These are phyloP conservation scores for Cephus rjabovi DNA, from an alignment of 2,888 invertebrate species.

Conservation along the genomic window DNA sequence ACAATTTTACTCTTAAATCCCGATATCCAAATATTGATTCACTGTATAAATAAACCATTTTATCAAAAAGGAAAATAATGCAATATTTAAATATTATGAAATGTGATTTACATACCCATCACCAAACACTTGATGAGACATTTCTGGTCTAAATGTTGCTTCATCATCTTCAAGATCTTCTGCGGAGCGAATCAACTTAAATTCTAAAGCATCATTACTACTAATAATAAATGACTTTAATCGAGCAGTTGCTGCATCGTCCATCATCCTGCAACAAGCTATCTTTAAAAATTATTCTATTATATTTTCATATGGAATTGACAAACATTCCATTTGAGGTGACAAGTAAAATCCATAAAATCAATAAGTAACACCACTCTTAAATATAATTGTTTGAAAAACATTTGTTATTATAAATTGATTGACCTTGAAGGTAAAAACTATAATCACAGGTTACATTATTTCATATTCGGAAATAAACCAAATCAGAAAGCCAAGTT, in stretches of 20 bases:
- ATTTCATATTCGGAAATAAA: background rate
- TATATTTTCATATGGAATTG: background rate
- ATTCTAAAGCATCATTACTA: conserved; percentile 68
- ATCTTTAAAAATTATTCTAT: background rate
- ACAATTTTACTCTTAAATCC: conserved; percentile 81
- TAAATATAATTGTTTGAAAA: background rate
- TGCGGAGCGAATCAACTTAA: conserved; percentile 71
- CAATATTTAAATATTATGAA: conserved; percentile 16
- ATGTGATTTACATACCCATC: conserved; percentile 70
- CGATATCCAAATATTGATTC: conserved; percentile 96
- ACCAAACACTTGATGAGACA: conserved; percentile 95
- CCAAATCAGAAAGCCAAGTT: background rate
- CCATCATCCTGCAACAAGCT: conserved; percentile 46
- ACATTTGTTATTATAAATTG: background rate
- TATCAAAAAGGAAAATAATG: conserved; percentile 27
- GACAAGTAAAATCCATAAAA: background rate
- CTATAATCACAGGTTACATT: background rate
- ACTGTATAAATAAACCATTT: conserved; percentile 60
- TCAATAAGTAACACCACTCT: background rate
- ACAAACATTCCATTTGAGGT: background rate
- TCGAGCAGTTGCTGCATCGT: conserved; percentile 50
- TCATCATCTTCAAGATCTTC: conserved; percentile 77
- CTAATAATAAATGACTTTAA: conserved; percentile 63
- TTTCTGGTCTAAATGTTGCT: conserved; percentile 80
- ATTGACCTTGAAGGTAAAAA: background rate